Base-by-base conservation (phyloP, 2,113 vertebrate genomes). In the Trichomycterus rosablanca region DNA sequence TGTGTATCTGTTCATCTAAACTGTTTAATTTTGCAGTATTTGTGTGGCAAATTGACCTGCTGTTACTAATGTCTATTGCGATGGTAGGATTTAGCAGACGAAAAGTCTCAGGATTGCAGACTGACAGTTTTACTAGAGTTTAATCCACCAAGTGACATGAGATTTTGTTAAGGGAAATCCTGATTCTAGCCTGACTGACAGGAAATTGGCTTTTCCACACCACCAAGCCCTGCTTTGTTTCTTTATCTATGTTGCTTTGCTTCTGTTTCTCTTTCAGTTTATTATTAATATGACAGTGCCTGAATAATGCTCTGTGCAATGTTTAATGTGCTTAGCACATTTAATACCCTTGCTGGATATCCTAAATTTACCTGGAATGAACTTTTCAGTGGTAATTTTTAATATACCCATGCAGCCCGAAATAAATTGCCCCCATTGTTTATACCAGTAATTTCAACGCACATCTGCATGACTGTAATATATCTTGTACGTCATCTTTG, bases 41-140 rank as follows among this genome's bases (percentile, higher is more conserved):
- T 7, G 24, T 19, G 7, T 34, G 50, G 32, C 2, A 48, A 65
- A 32, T 48, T 26, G 22, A 42, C 43, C 32, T 20, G 14, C 7
- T 10, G 23, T 14, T 32, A 19, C 15, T 55, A 22, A 54, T 65
- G 32, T 40, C 39, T n/a, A n/a, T 63, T 40, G 44, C 20, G 19
- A 45, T 11, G 6, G 7, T 3, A 30, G 26, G 26, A n/a, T n/a
- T n/a, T n/a, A n/a, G n/a, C n/a, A n/a, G n/a, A n/a, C 15, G 39
- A 45, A 66, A 37, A 46, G 49, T 44, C 37, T 56, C 58, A 56
- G 22, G 18, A 23, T 30, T 19, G 37, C 40, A 57, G 40, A 52
- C 10, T 52, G 59, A 72, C 49, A 52, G 65, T 9, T 64, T 63
- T 59, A 42, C 60, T 53, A 49, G 34, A 15, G 40, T 57, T 12